These are phyloP conservation scores for Ernsta delagoae DNA, from an alignment of 2,888 invertebrate species.

Conservation along the genomic window DNA sequence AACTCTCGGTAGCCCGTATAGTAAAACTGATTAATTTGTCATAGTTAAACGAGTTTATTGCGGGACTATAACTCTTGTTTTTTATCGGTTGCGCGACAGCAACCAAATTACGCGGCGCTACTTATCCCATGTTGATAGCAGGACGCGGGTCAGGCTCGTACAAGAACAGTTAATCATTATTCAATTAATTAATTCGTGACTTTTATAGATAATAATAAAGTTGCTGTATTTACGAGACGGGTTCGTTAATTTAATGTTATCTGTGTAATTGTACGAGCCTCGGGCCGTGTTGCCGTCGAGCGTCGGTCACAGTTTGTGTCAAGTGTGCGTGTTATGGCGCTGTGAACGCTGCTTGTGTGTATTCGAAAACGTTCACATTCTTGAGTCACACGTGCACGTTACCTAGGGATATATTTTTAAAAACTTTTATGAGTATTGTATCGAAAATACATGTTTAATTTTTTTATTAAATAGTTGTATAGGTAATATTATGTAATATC, in stretches of 20 bases:
- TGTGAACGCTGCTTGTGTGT: constrained; percentile 1
- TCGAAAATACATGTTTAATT: too few species aligned
- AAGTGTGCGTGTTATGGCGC: constrained; percentile 14
- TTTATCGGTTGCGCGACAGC: constrained; percentile 61
- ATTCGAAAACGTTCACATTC: constrained; percentile 8
- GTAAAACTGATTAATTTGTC: constrained; percentile 44
- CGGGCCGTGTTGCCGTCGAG: constrained; percentile 46
- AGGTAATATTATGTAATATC: too few species aligned
- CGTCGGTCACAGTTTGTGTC: constrained; percentile 17
- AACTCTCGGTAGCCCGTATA: constrained; percentile 32
- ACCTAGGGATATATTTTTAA: neutral
- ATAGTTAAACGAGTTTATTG: constrained; percentile 51
- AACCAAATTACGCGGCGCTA: constrained; percentile 55
- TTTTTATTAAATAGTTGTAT: too few species aligned
- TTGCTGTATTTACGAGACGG: constrained; percentile 72
- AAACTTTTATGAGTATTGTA: too few species aligned
- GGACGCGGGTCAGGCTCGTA: constrained; percentile 52
- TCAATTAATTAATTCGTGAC: constrained; percentile 83
- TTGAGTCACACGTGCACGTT: neutral
- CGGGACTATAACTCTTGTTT: constrained; percentile 47
- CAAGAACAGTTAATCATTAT: constrained; percentile 76
- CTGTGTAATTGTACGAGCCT: constrained; percentile 73
- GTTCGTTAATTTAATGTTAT: constrained; percentile 80
- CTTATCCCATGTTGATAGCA: constrained; percentile 38
- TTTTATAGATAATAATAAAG: constrained; percentile 81